Percentiles rank a stretch among this genome's conserved stretches.
Conservation (phyloP, 1,140 invertebrate species). For the Harpegnathos saltator region DNA sequence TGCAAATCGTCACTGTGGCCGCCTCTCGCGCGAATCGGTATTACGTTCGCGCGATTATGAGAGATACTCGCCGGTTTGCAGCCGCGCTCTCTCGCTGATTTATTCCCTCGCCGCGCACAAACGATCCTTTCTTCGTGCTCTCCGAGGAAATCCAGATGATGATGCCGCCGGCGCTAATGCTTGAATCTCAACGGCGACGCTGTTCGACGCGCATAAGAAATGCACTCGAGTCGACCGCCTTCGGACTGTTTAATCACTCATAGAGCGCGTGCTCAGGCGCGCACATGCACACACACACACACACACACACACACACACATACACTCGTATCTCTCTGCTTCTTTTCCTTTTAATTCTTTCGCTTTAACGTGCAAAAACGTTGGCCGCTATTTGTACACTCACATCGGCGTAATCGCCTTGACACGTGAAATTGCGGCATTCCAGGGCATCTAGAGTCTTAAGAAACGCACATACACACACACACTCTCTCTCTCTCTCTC, state of each 20-base stretch:
- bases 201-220: constrained; percentile 35
- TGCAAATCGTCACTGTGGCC: constrained; percentile 38
- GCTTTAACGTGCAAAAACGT: too few relatives aligned
- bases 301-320: too few relatives aligned
- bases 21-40: constrained; percentile 16
- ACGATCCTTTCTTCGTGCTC: constrained; percentile 47
- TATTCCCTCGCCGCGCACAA: constrained; percentile 30
- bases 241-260: neutral
- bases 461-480: too few relatives aligned
- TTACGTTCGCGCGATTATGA: constrained; percentile 40
- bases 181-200: constrained; percentile 39
- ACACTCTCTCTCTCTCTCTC: too few relatives aligned
- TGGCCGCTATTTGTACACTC: too few relatives aligned
- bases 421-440: too few relatives aligned
- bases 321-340: too few relatives aligned
- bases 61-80: constrained; percentile 37
- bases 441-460: too few relatives aligned
- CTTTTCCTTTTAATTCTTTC: too few relatives aligned
- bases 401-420: too few relatives aligned
- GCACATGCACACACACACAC: too few relatives aligned
- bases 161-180: constrained; percentile 21
- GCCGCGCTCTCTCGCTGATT: constrained; percentile 32
- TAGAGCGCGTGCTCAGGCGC: too few relatives aligned
- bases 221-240: constrained; percentile 45
- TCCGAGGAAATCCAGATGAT: constrained; percentile 50